Evolutionary conservation across 2,888 invertebrate species (phyloP).

Genomic region (Dermolepida albohirtum): DNA sequence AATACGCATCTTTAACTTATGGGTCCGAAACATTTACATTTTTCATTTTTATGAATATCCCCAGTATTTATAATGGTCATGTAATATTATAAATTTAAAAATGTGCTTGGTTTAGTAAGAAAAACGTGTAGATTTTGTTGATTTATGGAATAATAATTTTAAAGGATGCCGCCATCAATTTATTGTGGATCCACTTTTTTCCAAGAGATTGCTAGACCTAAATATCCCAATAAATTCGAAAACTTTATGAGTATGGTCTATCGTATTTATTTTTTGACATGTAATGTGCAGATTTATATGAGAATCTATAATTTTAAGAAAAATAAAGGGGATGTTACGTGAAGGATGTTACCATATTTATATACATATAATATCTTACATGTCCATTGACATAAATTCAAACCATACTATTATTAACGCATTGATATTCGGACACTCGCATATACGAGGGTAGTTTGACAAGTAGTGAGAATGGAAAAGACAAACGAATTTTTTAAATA

Average conservation of each 20-base stretch:
- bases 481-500: too few relatives aligned
- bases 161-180: constrained; percentile 28
- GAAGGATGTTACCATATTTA: too few relatives aligned
- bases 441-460: too few relatives aligned
- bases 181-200: constrained; percentile 18
- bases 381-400: too few relatives aligned
- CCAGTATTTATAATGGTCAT: neutral
- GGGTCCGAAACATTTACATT: neutral
- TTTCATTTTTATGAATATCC: neutral
- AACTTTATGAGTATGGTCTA: constrained; percentile 21
- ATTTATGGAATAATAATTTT: constrained; percentile 37
- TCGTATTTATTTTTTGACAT: constrained; percentile 2
- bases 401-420: too few relatives aligned
- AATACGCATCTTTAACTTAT: too few relatives aligned
- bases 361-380: too few relatives aligned
- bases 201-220: constrained; percentile 19
- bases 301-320: constrained; percentile 29
- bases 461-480: too few relatives aligned
- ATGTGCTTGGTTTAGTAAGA: constrained; percentile 7
- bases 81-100: constrained; percentile 19
- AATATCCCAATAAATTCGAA: constrained; percentile 33
- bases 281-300: constrained; percentile 10
- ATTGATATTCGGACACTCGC: too few relatives aligned
- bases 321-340: neutral
- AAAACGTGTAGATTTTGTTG: constrained; percentile 24